phyloP scores from a whole-genome alignment of 1,140 invertebrate species.

The Leptinotarsa texana region DNA sequence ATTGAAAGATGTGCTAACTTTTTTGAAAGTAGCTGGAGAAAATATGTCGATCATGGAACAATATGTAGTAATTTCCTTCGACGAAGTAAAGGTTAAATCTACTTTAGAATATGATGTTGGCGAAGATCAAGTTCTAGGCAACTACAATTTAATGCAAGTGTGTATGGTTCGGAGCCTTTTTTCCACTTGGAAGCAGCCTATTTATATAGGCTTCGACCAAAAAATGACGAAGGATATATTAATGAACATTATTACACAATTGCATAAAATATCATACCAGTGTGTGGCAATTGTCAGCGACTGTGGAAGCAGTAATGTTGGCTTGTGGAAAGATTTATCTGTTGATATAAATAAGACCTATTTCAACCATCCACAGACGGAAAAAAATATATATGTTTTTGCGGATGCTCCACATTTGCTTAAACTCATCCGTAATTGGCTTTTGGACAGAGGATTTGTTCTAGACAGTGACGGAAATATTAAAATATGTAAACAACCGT shows the following conservation, averaged over 20 bases:
- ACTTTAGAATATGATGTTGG: slow-evolving; percentile 45
- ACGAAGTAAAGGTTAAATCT: slow-evolving; percentile 49
- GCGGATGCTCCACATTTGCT: slow-evolving; percentile 37
- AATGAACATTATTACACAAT: slow-evolving; percentile 38
- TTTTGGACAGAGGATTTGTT: slow-evolving; percentile 36
- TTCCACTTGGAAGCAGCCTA: slow-evolving; percentile 53
- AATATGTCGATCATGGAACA: slow-evolving; percentile 35
- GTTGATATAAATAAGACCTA: slow-evolving; percentile 34
- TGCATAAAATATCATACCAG: slow-evolving; percentile 45
- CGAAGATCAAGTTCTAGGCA: slow-evolving; percentile 51
- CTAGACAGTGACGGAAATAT: background rate
- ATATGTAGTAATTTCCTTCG: slow-evolving; percentile 46
- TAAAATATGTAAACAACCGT: too few species aligned
- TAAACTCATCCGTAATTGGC: slow-evolving; percentile 38
- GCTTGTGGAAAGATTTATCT: slow-evolving; percentile 50
- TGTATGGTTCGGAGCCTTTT: slow-evolving; percentile 49
- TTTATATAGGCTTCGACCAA: slow-evolving; percentile 52
- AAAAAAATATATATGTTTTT: slow-evolving; percentile 37
- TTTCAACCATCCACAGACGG: slow-evolving; percentile 33
- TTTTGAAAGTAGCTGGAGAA: slow-evolving; percentile 34
- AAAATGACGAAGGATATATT: slow-evolving; percentile 50
- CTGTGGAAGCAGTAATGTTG: slow-evolving; percentile 46
- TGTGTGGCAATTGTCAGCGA: slow-evolving; percentile 51
- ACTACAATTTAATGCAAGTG: slow-evolving; percentile 38
- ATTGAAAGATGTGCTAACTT: slow-evolving; percentile 33